Evolutionary conservation across 2,113 vertebrate genomes (phyloP), one percentile per base, ranked within the genome.

Genomic region (Trematocara macrostoma): DNA sequence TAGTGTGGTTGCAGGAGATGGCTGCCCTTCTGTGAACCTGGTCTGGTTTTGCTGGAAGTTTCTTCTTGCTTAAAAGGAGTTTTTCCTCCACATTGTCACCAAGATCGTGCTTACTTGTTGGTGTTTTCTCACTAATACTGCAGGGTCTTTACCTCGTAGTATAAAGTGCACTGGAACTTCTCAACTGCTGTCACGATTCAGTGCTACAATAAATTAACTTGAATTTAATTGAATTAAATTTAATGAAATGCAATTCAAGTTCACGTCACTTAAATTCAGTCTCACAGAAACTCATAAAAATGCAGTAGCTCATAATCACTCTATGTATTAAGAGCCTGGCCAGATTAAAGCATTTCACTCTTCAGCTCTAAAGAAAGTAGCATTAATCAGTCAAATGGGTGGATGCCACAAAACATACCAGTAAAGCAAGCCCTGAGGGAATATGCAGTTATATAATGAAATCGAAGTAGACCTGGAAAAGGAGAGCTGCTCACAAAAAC

Each of bases 401-500:
- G 51, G 4, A 57, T 64, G 20, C 16, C 45, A 26, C n/a, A 86
- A 52, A 76, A 51, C 31, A 67, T 52, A 6, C 23, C 2, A 57
- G n/a, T 16, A 81, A 82, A 47, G 35, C 20, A 78, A 84, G 87
- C 51, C 55, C 40, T n/a, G 38, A n/a, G 10, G 52, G 12, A 83
- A 40, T 5, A 8, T 9, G 10, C 9, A 64, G 15, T n/a, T 47
- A 55, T 52, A 12, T 12, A 26, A 79, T 31, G 12, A 38, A 83
- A 83, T 31, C 6, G 6, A 83, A 84, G 16, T 31, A 56, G 2
- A 14, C 23, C 69, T 8, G 35, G 14, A 15, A 67, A 79, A 55
- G 35, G 35, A 79, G 15, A 84, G 16, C n/a, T 45, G 90, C 45
- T 86, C 52, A 88, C n/a, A 86, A 90, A 91, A 88, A 64, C 87